A percentile compares a stretch with the other conserved stretches of the same genome.
phyloP scores from a whole-genome alignment of 2,888 invertebrate species.

The Lordiphosa andalusiaca region DNA sequence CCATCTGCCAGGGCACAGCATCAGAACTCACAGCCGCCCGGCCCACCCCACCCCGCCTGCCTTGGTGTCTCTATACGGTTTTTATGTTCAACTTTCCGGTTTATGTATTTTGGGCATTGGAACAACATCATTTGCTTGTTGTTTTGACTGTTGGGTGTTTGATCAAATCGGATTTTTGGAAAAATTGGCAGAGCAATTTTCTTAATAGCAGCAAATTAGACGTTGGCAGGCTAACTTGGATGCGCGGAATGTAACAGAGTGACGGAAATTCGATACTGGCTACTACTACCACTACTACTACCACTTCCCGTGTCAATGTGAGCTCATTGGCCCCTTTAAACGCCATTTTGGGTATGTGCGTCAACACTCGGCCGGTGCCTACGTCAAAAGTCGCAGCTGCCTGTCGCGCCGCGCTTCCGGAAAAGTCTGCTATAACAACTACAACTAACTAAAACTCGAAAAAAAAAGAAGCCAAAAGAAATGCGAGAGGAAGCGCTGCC shows the following conservation, averaged over 20 bases:
- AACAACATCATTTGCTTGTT: slow-evolving; percentile 60
- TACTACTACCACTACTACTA: no score
- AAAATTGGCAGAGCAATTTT: no score
- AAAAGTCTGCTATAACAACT: slow-evolving; percentile 68
- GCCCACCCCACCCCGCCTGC: no score
- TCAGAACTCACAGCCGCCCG: slow-evolving; percentile 18
- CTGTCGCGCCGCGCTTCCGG: slow-evolving; percentile 76
- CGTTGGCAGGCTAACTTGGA: no score
- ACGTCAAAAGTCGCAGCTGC: slow-evolving; percentile 63
- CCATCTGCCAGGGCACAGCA: slow-evolving; percentile 10
- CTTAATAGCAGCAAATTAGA: no score
- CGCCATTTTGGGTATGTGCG: slow-evolving; percentile 49
- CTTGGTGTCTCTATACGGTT: slow-evolving; percentile 28
- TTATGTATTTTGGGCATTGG: slow-evolving; percentile 36
- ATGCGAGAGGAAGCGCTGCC: slow-evolving; percentile 62
- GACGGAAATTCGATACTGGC: no score
- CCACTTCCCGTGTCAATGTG: no score
- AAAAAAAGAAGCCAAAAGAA: slow-evolving; percentile 17
- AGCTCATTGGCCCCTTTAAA: slow-evolving; percentile 52
- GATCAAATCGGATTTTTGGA: no score
- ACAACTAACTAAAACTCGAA: slow-evolving; percentile 45
- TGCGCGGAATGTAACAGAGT: no score
- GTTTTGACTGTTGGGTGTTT: slow-evolving; percentile 23
- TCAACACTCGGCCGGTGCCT: slow-evolving; percentile 49
- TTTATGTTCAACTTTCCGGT: slow-evolving; percentile 34